Conservation (phyloP, 2,797 vertebrate genomes). For the Tenualosa ilisha region DNA sequence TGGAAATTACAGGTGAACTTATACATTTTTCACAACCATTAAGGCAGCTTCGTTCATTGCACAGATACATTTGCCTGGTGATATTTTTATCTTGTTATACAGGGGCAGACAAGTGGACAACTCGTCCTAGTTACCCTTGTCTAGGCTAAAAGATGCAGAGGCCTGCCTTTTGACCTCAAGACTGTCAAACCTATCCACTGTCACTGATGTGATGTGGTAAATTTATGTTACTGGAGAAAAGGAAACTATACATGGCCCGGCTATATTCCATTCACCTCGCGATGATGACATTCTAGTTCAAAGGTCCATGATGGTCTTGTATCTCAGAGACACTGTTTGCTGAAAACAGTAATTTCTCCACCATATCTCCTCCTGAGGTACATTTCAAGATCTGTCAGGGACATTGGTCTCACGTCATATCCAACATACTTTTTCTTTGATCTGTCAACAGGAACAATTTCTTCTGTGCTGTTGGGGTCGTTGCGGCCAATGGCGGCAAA, state of each 20-base stretch:
- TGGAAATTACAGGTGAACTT: no score
- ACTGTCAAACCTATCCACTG: no score
- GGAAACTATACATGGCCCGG: no score
- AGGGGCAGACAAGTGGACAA: background rate
- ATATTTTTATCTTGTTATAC: background rate
- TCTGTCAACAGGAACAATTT: constrained; percentile 64
- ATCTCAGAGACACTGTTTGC: constrained; percentile 60
- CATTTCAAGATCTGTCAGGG: constrained; percentile 61
- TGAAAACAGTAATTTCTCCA: constrained; percentile 59
- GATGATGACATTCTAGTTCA: background rate
- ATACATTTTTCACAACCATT: no score
- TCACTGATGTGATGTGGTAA: no score
- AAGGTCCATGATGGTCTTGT: background rate
- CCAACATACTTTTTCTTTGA: constrained; percentile 50
- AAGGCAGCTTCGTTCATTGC: background rate
- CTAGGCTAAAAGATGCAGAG: no score
- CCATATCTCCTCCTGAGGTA: constrained; percentile 60
- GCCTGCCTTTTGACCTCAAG: no score
- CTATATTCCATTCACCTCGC: no score
- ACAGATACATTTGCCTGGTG: background rate
- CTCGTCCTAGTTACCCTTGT: no score
- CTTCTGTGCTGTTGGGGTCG: constrained; percentile 68
- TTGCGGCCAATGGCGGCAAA: constrained; percentile 72
- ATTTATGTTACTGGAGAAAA: no score
- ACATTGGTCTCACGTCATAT: constrained; percentile 66